Base-by-base conservation (phyloP, 1,140 invertebrate genomes). In the Euwallacea similis region DNA sequence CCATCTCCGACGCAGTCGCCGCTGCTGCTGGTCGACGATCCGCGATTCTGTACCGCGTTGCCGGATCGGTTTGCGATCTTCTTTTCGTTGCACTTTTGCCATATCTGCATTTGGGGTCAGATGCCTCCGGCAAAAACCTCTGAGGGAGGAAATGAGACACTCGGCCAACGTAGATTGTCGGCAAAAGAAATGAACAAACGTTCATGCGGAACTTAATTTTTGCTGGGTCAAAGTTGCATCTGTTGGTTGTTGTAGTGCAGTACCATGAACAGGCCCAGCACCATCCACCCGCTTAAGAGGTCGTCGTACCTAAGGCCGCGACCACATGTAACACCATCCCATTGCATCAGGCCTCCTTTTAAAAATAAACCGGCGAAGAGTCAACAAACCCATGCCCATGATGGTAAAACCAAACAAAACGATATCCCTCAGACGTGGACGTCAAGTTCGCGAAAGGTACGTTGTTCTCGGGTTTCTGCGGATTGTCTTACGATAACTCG, bases 301-400 rank as follows among this genome's bases (percentile, higher is more conserved):
- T 33, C 21, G 21, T 33, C 21, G 21, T 33, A 33, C 21, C 21
- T 43, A 44, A 44, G 60, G 6, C 60, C 60, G 60, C 60, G 13
- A 62, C 60, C 60, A 62, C 60, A 62, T 62, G 60, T 62, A 62
- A 62, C 60, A 62, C 42, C 60, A 62, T 59, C 56, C 41, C 56
- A 59, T 59, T 59, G 56, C 56, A 59, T 62, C 60, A 62, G 60
- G 60, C 41, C 60, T 44, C 41, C 60, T 44, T 62, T 62, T 62
- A 62, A 62, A 62, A 62, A 62, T 62, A 62, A 62, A 62, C 60
- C 60, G 42, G 42, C 63, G 63, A 65, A 53, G 63, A 65, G 63
- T 65, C 63, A 65, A 65, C 63, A 65, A 54, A 65, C 63, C 61
- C 43, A 50, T 63, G 61, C 43, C 61, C 61, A 63, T 63, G 59